A percentile compares a stretch with the other conserved stretches of the same genome.
These are phyloP conservation scores for Henricia sp. DNA, from an alignment of 53 echinoderm and acorn worm genomes.

Conservation along the genomic window DNA sequence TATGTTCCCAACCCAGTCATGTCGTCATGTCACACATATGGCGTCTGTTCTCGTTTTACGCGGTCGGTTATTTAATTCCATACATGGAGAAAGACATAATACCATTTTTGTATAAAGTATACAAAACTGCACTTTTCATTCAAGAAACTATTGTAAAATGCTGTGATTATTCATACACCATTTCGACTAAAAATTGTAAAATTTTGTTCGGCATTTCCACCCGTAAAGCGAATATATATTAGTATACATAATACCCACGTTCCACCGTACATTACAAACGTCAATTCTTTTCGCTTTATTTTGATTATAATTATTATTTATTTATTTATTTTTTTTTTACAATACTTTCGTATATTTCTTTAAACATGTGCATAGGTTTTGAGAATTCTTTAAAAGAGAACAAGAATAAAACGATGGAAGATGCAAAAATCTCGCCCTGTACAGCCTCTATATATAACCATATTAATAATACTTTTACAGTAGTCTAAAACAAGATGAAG, in stretches of 20 bases:
- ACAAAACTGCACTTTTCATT: constrained; percentile 30
- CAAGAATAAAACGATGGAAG: constrained; percentile 57
- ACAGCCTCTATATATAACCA: constrained; percentile 56
- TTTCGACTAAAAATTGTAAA: constrained; percentile 31
- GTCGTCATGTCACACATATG: not conserved
- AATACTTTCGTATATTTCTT: too few species aligned
- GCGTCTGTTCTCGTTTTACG: constrained; percentile 13
- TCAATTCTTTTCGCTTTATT: constrained; percentile 2
- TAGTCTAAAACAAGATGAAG: constrained; percentile 31
- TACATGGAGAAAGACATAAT: constrained; percentile 45
- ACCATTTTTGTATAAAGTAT: constrained; percentile 37
- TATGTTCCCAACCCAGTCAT: not conserved
- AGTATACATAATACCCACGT: constrained; percentile 18
- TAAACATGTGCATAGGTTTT: constrained; percentile 65
- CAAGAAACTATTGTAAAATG: constrained; percentile 37
- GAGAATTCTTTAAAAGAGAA: constrained; percentile 39
- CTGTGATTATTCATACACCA: constrained; percentile 11
- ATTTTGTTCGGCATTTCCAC: constrained; percentile 54
- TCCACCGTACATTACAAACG: constrained; percentile 50
- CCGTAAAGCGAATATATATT: constrained; percentile 51
- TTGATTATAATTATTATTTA: constrained; percentile 40
- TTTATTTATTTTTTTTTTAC: constrained; percentile 49
- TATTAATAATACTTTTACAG: constrained; percentile 7
- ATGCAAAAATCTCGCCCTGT: constrained; percentile 25
- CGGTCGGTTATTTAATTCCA: too few species aligned